phyloP scores from a whole-genome alignment of 2,888 invertebrate species.

The Caenorhabditis macrosperma region DNA sequence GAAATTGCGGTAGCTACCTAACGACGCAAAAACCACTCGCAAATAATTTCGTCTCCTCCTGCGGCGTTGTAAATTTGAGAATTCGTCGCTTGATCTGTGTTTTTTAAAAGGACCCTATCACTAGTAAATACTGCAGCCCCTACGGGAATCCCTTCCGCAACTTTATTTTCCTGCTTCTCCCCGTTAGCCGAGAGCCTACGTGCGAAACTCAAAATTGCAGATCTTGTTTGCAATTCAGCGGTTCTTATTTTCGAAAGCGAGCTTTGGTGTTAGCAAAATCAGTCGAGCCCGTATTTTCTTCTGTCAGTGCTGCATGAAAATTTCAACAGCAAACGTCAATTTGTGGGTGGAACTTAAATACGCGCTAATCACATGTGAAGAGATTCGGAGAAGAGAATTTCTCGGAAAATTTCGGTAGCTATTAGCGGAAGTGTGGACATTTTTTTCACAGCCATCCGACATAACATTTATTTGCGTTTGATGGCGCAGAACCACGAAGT shows the following conservation, averaged over 20 bases:
- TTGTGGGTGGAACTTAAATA: background rate
- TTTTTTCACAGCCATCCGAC: too few species aligned
- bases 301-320: background rate
- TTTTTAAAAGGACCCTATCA: background rate
- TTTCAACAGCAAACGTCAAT: background rate
- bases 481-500: too few species aligned
- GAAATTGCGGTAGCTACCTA: too few species aligned
- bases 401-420: too few species aligned
- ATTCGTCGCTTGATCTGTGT: background rate
- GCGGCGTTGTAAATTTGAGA: too few species aligned
- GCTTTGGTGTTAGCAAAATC: background rate
- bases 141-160: too few species aligned
- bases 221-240: background rate
- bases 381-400: too few species aligned
- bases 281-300: background rate
- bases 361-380: too few species aligned
- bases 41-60: too few species aligned
- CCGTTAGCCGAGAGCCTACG: background rate
- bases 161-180: background rate
- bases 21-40: too few species aligned
- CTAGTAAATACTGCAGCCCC: background rate
- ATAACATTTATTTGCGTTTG: too few species aligned
- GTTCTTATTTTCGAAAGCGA: background rate
- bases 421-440: too few species aligned
- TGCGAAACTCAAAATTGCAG: background rate